phyloP scores from a whole-genome alignment of 1,140 invertebrate genomes.

The Drosophila bocqueti region DNA sequence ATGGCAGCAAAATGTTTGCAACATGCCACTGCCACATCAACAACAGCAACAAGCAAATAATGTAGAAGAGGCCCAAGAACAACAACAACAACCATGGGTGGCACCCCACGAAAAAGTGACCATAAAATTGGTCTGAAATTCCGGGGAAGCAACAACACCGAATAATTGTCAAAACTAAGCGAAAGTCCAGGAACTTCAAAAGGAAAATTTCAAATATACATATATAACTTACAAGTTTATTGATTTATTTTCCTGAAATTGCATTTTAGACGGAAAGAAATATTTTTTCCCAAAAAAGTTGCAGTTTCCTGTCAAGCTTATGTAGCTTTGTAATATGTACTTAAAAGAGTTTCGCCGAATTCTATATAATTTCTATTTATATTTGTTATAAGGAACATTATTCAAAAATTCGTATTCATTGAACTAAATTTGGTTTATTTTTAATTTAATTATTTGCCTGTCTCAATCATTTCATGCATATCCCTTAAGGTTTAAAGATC shows the following conservation, averaged over 20 bases:
- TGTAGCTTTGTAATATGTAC: too few species aligned
- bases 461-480: too few species aligned
- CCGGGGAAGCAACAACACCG: constrained; percentile 1
- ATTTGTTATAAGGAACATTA: too few species aligned
- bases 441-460: too few species aligned
- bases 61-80: constrained; percentile 1
- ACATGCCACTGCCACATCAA: constrained; percentile 38
- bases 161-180: constrained; percentile 9
- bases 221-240: neutral
- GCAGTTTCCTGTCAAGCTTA: neutral
- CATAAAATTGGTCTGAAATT: constrained; percentile 48
- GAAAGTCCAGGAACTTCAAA: constrained; percentile 28
- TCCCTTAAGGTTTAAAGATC: too few species aligned
- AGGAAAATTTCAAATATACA: neutral
- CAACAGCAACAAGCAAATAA: constrained; percentile 16
- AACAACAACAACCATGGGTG: constrained; percentile 34
- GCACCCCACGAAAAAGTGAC: constrained; percentile 35
- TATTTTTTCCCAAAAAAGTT: neutral
- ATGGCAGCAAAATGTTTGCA: constrained; percentile 64
- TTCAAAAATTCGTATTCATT: too few species aligned
- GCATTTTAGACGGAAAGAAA: neutral
- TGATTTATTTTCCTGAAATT: neutral
- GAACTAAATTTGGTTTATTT: too few species aligned
- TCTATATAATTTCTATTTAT: neutral
- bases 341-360: neutral